Base-by-base conservation (phyloP, 2,797 vertebrate genomes). In the Rhinatrema bivittatum region DNA sequence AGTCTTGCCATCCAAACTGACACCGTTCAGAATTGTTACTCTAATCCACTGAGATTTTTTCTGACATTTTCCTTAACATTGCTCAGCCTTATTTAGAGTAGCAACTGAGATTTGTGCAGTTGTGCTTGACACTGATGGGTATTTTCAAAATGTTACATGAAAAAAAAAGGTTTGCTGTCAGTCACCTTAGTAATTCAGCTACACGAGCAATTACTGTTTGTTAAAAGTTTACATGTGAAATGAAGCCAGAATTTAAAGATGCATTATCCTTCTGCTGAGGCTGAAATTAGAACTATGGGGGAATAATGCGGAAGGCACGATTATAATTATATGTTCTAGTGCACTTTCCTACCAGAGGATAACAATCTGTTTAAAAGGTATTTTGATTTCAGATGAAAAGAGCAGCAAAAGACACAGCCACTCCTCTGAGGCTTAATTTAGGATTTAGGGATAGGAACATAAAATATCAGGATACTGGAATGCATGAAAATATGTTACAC, bases 111-210 rank as follows among this genome's bases (percentile, higher is more conserved):
- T 74, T 72, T 70, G 72, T 56, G 46, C 67, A 60, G 62, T 65
- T 71, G 68, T 54, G 55, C 56, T 72, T 86, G 87, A 91, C 87
- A 81, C 76, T 86, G 87, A 90, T 78, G 79, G 74, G 86, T 82
- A 77, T 86, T 87, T n/a, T 81, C 65, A 62, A 83, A 83, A 78
- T 72, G 72, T 66, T 79, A 79, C 27, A 10, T 36, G 27, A 73
- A 73, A 62, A 70, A 60, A 79, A 66, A 42, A 61, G 52, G 63
- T 68, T 68, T 54, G 56, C 68, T 72, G 62, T 67, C 68, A 70
- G 42, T 66, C 54, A 55, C 43, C 49, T 50, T 12, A 2, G 52
- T 28, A 14, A 45, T 35, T 36, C 36, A 30, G 35, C 60, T 53
- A 16, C 40, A 41, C 12, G 29, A 59, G 45, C 48, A 39, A 55